Evolutionary conservation across 2,888 invertebrate species (phyloP).

Genomic region (Ophonus ardosiacus): DNA sequence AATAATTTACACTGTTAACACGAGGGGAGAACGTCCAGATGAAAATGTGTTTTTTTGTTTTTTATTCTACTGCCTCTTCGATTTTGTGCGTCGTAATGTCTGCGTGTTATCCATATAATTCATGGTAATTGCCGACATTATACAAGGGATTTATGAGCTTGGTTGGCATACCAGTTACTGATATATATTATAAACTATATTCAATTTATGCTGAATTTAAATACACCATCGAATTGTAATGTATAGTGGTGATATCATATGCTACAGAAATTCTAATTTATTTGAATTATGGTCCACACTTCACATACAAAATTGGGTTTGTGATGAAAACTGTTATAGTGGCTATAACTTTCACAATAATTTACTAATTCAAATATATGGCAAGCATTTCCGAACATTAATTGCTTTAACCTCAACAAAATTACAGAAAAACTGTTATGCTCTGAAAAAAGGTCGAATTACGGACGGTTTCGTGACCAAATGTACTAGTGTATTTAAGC

Average conservation of each 20-base stretch:
- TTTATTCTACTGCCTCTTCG: conserved; percentile 40
- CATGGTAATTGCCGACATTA: conserved; percentile 35
- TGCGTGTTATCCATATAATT: conserved; percentile 36
- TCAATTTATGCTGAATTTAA: conserved; percentile 44
- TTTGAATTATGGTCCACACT: conserved; percentile 23
- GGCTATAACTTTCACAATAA: conserved; percentile 9
- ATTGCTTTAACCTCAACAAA: neutral
- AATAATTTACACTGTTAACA: conserved; percentile 56
- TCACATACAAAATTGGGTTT: neutral
- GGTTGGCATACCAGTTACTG: neutral
- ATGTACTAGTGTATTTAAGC: no score
- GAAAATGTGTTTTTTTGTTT: conserved; percentile 51
- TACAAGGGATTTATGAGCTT: conserved; percentile 22
- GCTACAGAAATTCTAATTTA: conserved; percentile 34
- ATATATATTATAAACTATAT: conserved; percentile 47
- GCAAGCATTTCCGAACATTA: neutral
- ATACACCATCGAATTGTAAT: conserved; percentile 30
- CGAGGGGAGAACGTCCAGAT: conserved; percentile 32
- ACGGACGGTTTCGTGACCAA: no score
- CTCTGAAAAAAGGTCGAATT: no score
- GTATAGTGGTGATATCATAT: conserved; percentile 13
- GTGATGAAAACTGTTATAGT: conserved; percentile 30
- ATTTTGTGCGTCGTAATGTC: conserved; percentile 39
- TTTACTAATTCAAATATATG: conserved; percentile 28
- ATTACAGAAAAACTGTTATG: neutral